Evolutionary conservation across 2,888 invertebrate species (phyloP).

Genomic region (Rapana venosa): DNA sequence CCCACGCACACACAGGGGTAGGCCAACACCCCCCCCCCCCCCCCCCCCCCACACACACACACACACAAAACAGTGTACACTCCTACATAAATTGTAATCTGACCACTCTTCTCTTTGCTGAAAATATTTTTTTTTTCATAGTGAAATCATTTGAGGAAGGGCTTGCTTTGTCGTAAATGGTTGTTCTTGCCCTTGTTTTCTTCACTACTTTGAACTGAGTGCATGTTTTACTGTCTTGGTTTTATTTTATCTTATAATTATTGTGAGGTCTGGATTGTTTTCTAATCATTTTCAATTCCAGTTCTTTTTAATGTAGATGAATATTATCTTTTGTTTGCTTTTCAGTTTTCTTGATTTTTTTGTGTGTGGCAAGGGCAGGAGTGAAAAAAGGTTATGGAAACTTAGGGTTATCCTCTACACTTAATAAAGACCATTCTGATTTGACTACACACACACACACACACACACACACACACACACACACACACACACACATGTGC

Average conservation of each 20-base stretch:
- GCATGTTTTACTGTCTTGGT: neutral
- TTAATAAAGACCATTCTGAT: too few relatives aligned
- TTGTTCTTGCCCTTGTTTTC: too few relatives aligned
- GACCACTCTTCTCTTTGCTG: too few relatives aligned
- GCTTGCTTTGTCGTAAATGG: too few relatives aligned
- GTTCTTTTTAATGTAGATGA: neutral
- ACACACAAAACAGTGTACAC: too few relatives aligned
- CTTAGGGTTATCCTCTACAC: neutral
- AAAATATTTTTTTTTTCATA: too few relatives aligned
- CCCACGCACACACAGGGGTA: too few relatives aligned
- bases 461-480: constrained; percentile 17
- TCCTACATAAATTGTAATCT: too few relatives aligned
- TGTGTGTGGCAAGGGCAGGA: neutral
- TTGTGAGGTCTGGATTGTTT: neutral
- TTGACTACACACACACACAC: neutral
- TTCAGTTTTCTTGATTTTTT: neutral
- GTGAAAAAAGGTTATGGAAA: neutral
- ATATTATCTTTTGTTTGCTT: neutral
- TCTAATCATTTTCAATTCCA: neutral
- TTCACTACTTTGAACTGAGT: neutral
- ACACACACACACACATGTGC: neutral
- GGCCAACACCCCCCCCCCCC: too few relatives aligned
- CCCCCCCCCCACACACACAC: too few relatives aligned
- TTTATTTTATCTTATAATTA: neutral
- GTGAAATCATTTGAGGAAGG: too few relatives aligned